Base-by-base conservation (phyloP, 2,113 vertebrate species). In the Odontophorus gujanensis region DNA sequence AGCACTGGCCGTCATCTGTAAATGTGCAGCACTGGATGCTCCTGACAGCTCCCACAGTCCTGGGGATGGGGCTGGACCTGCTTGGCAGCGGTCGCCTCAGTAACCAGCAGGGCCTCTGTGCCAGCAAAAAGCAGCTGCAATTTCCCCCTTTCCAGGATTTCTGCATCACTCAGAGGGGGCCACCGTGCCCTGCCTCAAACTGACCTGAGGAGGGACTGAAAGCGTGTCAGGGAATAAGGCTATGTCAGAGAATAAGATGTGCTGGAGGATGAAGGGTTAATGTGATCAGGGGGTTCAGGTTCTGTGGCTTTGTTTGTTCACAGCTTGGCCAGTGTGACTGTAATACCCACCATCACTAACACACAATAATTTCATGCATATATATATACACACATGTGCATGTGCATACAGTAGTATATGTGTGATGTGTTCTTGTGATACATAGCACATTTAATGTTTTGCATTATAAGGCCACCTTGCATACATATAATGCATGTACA, bases 1-100 rank as follows among this genome's bases (percentile, higher is more conserved):
- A 78, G 25, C 0, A 1, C 15, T 71, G 69, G 61, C 72, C 2
- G 1, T 77, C 11, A 15, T 57, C 87, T 8, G 3, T 85, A 95
- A 93, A 90, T 82, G 57, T 21, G 7, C 80, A 63, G n/a, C 2
- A 2, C 73, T 95, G 67, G 83, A 86, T 97, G 93, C 78, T 90
- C 88, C 80, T 4, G 13, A 32, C 43, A 87, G 72, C 75, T 96
- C 73, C 65, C 18, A 7, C 43, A 85, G 38, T 81, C 40, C 61
- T 75, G 5, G 24, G 10, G 48, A 66, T 11, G 17, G 62, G 89
- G 42, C 47, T 92, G 81, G 76, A 89, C 74, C 25, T 19, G 69
- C 81, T 89, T 40, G 79, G 69, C 92, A 61, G 12, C 51, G 43
- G 53, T 94, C 48, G 28, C 75, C 92, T 90, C 58, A 42, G 85